phyloP scores from a whole-genome alignment of 2,113 vertebrate species.

The Platysteira castanea region DNA sequence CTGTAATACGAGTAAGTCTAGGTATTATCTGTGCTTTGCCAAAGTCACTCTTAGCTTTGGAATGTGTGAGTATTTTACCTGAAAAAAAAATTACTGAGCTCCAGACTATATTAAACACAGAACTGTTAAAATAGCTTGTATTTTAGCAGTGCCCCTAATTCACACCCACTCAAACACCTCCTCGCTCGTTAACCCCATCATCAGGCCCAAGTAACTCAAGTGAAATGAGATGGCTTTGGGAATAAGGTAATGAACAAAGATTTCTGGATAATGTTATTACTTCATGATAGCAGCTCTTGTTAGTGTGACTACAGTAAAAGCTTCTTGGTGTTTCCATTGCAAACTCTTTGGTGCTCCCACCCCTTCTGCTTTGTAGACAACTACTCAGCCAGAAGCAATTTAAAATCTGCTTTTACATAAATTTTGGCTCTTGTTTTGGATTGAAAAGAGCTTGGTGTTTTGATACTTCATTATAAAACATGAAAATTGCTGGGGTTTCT shows the following conservation, averaged over 20 bases:
- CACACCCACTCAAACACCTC: slow-evolving; percentile 22
- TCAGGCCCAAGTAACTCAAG: slow-evolving; percentile 25
- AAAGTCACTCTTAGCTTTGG: slow-evolving; percentile 9
- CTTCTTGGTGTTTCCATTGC: slow-evolving; percentile 21
- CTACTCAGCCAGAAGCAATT: slow-evolving; percentile 4
- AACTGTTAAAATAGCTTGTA: slow-evolving; percentile 26
- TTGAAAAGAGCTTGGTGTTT: neutral
- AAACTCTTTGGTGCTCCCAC: slow-evolving; percentile 7
- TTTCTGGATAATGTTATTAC: slow-evolving; percentile 31
- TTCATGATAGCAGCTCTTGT: slow-evolving; percentile 3
- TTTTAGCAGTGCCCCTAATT: slow-evolving; percentile 40
- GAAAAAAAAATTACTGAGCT: slow-evolving; percentile 5
- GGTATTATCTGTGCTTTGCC: slow-evolving; percentile 13
- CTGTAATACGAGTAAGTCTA: neutral
- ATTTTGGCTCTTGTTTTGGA: neutral
- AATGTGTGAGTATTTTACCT: slow-evolving; percentile 14
- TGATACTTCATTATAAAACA: neutral
- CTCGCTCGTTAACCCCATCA: neutral
- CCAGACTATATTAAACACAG: slow-evolving; percentile 29
- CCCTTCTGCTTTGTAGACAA: neutral
- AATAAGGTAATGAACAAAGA: slow-evolving; percentile 42
- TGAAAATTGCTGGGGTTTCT: neutral
- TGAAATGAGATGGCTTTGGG: slow-evolving; percentile 15
- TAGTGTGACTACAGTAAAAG: neutral
- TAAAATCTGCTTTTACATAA: slow-evolving; percentile 16